Evolutionary conservation across 1,140 invertebrate species (phyloP).

Genomic region (Tenebrio molitor): DNA sequence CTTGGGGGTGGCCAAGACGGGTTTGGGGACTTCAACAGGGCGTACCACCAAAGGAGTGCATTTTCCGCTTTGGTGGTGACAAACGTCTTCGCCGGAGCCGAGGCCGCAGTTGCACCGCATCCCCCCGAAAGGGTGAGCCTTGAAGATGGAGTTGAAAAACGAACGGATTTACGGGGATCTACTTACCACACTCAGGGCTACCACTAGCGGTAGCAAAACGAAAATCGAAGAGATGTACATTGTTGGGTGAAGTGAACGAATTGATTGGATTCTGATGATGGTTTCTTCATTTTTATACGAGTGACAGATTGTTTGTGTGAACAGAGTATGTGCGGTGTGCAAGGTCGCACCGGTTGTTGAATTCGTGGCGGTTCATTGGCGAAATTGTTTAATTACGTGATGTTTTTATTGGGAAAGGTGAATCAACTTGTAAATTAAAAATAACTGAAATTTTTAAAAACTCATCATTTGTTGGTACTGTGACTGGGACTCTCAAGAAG

Average conservation of each 20-base stretch:
- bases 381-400: conserved; percentile 1
- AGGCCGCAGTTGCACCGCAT: conserved; percentile 32
- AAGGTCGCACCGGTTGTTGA: not conserved
- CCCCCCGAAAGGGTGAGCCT: not conserved
- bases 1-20: conserved; percentile 42
- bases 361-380: not conserved
- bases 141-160: not conserved
- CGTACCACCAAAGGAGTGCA: conserved; percentile 52
- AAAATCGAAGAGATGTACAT: not conserved
- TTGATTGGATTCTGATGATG: not conserved
- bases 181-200: not conserved
- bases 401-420: not conserved
- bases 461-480: too few relatives aligned
- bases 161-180: not conserved
- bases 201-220: not conserved
- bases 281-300: not conserved
- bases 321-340: not conserved
- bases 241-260: not conserved
- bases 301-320: not conserved
- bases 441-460: too few relatives aligned
- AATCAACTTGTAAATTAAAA: too few relatives aligned
- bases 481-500: too few relatives aligned
- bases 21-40: conserved; percentile 51
- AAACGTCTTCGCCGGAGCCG: conserved; percentile 32
- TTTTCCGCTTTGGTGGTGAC: not conserved